phyloP scores from a whole-genome alignment of 2,888 invertebrate species.

The Diplolepis rosae region DNA sequence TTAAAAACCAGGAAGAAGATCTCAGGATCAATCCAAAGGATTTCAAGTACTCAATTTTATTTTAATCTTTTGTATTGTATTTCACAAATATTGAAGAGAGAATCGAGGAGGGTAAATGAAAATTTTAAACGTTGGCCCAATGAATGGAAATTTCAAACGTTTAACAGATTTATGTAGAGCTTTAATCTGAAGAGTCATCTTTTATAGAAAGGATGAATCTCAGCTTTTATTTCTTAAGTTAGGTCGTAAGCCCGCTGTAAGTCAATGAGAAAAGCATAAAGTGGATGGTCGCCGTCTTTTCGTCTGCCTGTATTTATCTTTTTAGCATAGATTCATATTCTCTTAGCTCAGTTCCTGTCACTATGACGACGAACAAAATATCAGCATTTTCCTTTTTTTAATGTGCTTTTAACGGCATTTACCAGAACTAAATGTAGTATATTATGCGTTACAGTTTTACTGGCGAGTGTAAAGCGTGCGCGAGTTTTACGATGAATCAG shows the following conservation, averaged over 20 bases:
- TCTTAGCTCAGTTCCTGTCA: conserved; percentile 21
- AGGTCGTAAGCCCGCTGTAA: neutral
- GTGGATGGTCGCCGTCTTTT: neutral
- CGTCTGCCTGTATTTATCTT: conserved; percentile 14
- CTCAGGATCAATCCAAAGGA: neutral
- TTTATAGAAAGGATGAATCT: conserved; percentile 19
- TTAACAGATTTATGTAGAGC: conserved; percentile 2
- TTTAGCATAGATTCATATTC: conserved; percentile 3
- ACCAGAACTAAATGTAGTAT: conserved; percentile 14
- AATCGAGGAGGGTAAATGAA: neutral
- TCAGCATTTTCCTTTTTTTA: neutral
- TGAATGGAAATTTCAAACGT: neutral
- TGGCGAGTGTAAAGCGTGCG: conserved; percentile 10
- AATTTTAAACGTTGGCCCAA: neutral
- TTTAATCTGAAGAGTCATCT: conserved; percentile 16
- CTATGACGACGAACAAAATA: conserved; percentile 25
- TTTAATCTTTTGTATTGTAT: neutral
- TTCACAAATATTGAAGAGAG: neutral
- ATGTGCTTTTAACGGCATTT: conserved; percentile 17
- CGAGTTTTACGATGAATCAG: no score
- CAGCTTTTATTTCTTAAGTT: conserved; percentile 20
- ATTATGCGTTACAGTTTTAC: neutral
- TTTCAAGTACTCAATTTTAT: neutral
- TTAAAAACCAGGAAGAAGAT: neutral
- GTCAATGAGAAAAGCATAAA: conserved; percentile 19